Conservation (phyloP, 2,113 vertebrate species). For the cat (Felis catus) region F.catus_Fca126_mat1.0 CM031421.1:38606001-38606500, state of each 20-base stretch:
- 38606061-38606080: neutral
- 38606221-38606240: too few species aligned
- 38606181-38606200: too few species aligned
- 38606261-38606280: too few species aligned
- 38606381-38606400: neutral
- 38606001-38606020: neutral
- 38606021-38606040: neutral
- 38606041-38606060: neutral
- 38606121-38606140: too few species aligned
- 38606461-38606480: neutral
- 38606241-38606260: too few species aligned
- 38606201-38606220: too few species aligned
- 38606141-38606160: too few species aligned
- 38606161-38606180: too few species aligned
- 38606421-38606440: neutral
- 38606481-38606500: neutral
- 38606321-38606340: accelerated
- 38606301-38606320: neutral
- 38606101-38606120: too few species aligned
- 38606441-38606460: neutral
- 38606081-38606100: too few species aligned
- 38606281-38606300: neutral
- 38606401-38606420: neutral
- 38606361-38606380: neutral
- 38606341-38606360: neutral